Base-by-base conservation (phyloP, 30 jellyfish, hydroid and myxozoan genomes). In the Chironex yamaguchii region DNA sequence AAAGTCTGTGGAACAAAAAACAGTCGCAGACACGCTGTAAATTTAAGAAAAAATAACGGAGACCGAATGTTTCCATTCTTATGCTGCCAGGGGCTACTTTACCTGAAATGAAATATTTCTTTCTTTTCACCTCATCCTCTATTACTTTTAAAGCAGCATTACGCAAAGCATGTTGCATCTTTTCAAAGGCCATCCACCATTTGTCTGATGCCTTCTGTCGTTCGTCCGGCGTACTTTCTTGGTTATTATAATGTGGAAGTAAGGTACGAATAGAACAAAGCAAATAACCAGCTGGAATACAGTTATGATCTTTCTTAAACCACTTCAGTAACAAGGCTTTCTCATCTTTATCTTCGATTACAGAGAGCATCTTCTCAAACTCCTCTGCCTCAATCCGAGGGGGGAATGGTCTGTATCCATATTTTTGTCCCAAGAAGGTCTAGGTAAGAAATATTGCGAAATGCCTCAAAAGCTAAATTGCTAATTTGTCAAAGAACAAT, bases 351-450 rank as follows among this genome's bases (percentile, higher is more conserved):
- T 76, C 58, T 33, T 31, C 70, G 0, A 91, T 76, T 6, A n/a
- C 80, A 0, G 29, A 75, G 1, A 91, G 30, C 96, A 91, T 79
- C 2, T 83, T 76, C 42, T 91, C 94, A 64, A 91, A 86, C 63
- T 91, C 98, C 6, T 65, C 21, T 0, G 92, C 91, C 4, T 21
- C 67, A 14, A 91, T 91, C 66, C 79, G 85, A 14, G 98, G 98
- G 1, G 98, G 98, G 81, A 91, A 91, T 13, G 98, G 98, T 25
- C 98, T 89, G 62, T 91, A 91, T 20, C 97, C 97, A 78, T 91
- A 91, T 22, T 91, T 91, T 67, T 91, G 97, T 2, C 96, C 96
- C 33, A 91, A 90, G 36, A 91, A 91, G 65, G 97, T 83, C 95
- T 82, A 34, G 27, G 2, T 3, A 62, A 24, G 52, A 49, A 64